Evolutionary conservation across 1,140 invertebrate species (phyloP).

Genomic region (Gerris buenoi): DNA sequence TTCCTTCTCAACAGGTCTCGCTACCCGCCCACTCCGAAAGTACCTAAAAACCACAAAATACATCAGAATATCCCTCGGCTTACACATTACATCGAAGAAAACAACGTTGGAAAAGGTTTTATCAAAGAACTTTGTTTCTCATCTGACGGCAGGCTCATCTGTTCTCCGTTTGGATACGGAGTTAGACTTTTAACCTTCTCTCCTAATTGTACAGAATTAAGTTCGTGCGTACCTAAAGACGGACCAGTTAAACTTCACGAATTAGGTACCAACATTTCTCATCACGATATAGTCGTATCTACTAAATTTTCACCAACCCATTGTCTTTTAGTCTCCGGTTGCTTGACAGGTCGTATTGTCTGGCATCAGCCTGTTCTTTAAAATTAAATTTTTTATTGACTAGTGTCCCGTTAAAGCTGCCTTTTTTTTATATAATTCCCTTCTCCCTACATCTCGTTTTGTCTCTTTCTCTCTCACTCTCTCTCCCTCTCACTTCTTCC

Average conservation of each 20-base stretch:
- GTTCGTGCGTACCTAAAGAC: conserved; percentile 42
- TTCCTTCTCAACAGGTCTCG: neutral
- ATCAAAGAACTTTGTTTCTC: conserved; percentile 70
- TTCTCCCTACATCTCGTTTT: no score
- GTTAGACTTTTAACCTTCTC: conserved; percentile 68
- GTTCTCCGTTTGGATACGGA: conserved; percentile 74
- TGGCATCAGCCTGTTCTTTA: conserved; percentile 72
- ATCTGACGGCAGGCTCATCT: conserved; percentile 70
- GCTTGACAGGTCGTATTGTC: conserved; percentile 67
- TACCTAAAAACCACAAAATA: conserved; percentile 13
- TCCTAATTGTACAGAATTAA: conserved; percentile 58
- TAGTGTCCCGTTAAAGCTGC: no score
- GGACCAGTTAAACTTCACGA: conserved; percentile 35
- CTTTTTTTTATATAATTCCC: no score
- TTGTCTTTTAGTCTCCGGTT: conserved; percentile 72
- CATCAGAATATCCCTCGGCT: conserved; percentile 41
- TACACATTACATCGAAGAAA: conserved; percentile 71
- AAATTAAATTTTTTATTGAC: no score
- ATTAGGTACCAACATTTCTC: conserved; percentile 51
- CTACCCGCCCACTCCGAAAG: neutral
- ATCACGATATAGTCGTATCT: conserved; percentile 72
- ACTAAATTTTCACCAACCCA: conserved; percentile 79
- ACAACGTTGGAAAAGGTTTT: conserved; percentile 54
- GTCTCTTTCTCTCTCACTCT: no score
- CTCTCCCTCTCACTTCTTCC: no score